These are phyloP conservation scores for Drosophila nr. fundita DNA, from an alignment of 2,888 invertebrate species.

Conservation along the genomic window DNA sequence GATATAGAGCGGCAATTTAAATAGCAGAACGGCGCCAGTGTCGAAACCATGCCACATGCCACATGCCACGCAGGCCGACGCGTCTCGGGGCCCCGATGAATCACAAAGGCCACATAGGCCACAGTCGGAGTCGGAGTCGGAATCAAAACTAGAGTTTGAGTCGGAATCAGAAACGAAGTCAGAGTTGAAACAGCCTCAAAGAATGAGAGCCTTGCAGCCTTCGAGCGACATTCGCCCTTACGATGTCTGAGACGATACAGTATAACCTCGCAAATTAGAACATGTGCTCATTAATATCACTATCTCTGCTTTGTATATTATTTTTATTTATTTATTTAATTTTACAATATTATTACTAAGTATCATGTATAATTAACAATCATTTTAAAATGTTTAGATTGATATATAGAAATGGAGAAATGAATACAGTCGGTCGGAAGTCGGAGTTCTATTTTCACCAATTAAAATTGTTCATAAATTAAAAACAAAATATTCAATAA, in stretches of 20 bases:
- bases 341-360: neutral
- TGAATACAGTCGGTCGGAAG: too few species aligned
- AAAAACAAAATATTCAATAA: too few species aligned
- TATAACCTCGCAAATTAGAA: neutral
- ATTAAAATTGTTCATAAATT: neutral
- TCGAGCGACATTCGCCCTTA: constrained; percentile 44
- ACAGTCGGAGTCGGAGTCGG: constrained; percentile 7
- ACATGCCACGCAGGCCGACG: constrained; percentile 45
- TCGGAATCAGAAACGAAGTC: constrained; percentile 13
- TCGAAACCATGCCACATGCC: constrained; percentile 65
- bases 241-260: constrained; percentile 1
- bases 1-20: constrained; percentile 74
- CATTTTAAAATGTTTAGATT: neutral
- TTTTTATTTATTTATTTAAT: neutral
- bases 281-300: neutral
- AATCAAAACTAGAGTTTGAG: constrained; percentile 5
- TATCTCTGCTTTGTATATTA: neutral
- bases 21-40: constrained; percentile 80
- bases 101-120: constrained; percentile 53
- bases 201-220: constrained; percentile 8
- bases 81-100: constrained; percentile 60
- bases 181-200: constrained; percentile 10
- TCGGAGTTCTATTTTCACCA: neutral
- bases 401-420: neutral
- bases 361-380: neutral